Base-by-base conservation (phyloP, 2,113 vertebrate species). In the Rattus rattus region DNA sequence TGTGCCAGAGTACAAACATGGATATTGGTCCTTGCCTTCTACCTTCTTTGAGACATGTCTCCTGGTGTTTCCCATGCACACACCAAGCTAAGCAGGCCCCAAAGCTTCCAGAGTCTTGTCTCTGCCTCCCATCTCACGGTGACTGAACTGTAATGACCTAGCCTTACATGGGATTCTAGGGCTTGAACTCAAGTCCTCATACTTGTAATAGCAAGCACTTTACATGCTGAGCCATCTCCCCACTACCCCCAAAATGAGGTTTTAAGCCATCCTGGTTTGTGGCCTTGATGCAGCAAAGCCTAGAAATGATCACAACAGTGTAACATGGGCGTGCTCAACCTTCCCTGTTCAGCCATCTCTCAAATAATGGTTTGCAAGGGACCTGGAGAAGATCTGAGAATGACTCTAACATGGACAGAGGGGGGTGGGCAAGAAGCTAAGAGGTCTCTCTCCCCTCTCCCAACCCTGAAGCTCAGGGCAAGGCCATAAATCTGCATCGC, bases 351-450 rank as follows among this genome's bases (percentile, higher is more conserved):
- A 86, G 61, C 43, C 36, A 70, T 33, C 4, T 39, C 70, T 79
- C 73, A 90, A 70, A 90, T 90, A 70, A 90, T 94, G 73, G 49
- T 76, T 79, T 83, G 65, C 12, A 83, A 90, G 69, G 49, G 39
- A 85, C 26, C 13, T 26, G 70, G n/a, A 8, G 49, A n/a, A 61
- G 63, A 75, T 79, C 28, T 8, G n/a, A 43, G 79, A 63, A 88
- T 59, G 91, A 63, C 56, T 89, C 26, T 49, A 90, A 81, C 7
- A 33, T 92, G 28, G 5, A 5, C n/a, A 65, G 4, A 20, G 1
- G 54, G 22, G 13, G 0, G 26, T 6, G 13, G 20, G 2, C 67
- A 69, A 63, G 79, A 33, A 79, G 69, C 36, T 70, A 52, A 54
- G 63, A 39, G 13, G 54, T 92, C 24, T 52, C 75, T 19, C 20